Conservation (phyloP, 2,797 vertebrate species). For the Darevskia mixta region DNA sequence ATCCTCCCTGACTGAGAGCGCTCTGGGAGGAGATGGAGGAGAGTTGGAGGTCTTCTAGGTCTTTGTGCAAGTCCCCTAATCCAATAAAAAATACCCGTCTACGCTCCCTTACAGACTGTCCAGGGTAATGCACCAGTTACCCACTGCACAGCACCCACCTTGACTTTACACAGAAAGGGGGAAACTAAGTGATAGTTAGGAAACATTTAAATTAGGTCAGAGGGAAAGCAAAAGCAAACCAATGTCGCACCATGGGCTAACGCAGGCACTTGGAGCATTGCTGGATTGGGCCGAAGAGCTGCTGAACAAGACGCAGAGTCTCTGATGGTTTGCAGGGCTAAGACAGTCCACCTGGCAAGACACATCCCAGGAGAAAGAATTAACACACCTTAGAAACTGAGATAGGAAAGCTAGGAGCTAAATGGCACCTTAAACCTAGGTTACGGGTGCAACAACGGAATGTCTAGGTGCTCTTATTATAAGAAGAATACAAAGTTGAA, state of each 20-base stretch:
- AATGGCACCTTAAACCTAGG: no score
- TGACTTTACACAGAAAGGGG: neutral
- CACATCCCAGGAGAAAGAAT: conserved; percentile 27
- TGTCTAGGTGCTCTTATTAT: no score
- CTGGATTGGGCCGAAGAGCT: conserved; percentile 94
- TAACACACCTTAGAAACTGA: neutral
- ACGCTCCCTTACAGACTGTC: no score
- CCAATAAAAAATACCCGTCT: neutral
- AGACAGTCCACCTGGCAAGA: conserved; percentile 92
- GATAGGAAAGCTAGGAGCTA: no score
- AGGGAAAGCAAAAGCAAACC: neutral
- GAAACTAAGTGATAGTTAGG: neutral
- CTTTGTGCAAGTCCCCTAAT: neutral
- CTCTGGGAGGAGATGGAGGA: neutral
- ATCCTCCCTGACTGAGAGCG: neutral
- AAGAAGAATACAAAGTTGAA: no score
- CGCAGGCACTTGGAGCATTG: conserved; percentile 96
- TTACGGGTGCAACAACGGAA: no score
- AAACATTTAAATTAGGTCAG: neutral
- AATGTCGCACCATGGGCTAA: conserved; percentile 93
- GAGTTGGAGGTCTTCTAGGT: neutral
- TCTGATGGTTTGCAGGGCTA: conserved; percentile 93
- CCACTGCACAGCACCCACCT: neutral
- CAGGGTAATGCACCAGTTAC: neutral
- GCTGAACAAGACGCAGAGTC: conserved; percentile 97